phyloP scores from a whole-genome alignment of 2,113 vertebrate species.

The Numida meleagris region DNA sequence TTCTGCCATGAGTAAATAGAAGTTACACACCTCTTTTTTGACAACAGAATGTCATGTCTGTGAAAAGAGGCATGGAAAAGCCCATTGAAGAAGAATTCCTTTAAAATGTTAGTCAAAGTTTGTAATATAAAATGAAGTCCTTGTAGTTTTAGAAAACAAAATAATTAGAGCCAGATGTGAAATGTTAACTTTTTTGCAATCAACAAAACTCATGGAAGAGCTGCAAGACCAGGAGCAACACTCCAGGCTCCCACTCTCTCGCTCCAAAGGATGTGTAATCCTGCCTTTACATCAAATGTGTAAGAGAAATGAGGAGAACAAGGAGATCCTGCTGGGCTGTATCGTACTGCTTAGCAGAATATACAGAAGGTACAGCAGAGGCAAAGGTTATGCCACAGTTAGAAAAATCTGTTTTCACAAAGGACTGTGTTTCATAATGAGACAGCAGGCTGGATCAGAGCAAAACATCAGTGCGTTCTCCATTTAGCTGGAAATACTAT shows the following conservation, averaged over 20 bases:
- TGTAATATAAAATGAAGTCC: neutral
- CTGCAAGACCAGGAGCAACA: accelerated
- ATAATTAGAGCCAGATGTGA: neutral
- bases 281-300: neutral
- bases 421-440: conserved; percentile 22
- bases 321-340: conserved; percentile 25
- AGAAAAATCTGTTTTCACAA: conserved; percentile 24
- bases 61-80: neutral
- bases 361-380: neutral
- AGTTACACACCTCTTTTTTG: neutral
- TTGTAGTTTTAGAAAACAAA: neutral
- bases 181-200: neutral
- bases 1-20: neutral
- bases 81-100: neutral
- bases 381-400: conserved; percentile 4
- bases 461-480: neutral
- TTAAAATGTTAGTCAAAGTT: neutral
- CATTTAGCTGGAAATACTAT: conserved; percentile 13
- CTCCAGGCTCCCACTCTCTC: neutral
- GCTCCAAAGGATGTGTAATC: neutral
- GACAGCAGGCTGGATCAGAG: conserved; percentile 21
- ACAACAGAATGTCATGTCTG: neutral
- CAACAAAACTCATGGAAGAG: neutral
- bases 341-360: neutral
- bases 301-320: conserved; percentile 9